phyloP scores from a whole-genome alignment of 2,113 vertebrate species.

The Corydoras maculifer region DNA sequence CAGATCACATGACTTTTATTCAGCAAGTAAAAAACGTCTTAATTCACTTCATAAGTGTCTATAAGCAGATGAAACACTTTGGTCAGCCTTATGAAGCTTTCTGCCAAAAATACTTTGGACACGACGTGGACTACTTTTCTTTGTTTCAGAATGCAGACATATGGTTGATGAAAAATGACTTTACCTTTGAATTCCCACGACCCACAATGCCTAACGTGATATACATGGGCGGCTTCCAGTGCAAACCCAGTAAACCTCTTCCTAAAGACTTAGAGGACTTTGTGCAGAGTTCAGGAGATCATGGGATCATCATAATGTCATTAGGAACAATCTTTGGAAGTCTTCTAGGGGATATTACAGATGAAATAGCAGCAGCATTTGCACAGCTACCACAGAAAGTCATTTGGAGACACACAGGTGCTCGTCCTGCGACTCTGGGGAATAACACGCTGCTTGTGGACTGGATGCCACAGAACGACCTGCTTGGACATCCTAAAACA shows the following conservation, averaged over 20 bases:
- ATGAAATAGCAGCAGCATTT: slow-evolving; percentile 62
- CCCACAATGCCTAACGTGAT: slow-evolving; percentile 46
- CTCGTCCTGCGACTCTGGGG: slow-evolving; percentile 52
- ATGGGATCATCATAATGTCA: slow-evolving; percentile 60
- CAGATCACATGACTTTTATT: slow-evolving; percentile 39
- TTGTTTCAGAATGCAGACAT: slow-evolving; percentile 60
- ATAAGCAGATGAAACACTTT: slow-evolving; percentile 24
- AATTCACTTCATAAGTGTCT: neutral
- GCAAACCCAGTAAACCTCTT: slow-evolving; percentile 42
- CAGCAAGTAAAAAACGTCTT: slow-evolving; percentile 29
- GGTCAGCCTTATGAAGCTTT: slow-evolving; percentile 52
- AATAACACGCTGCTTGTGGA: slow-evolving; percentile 59
- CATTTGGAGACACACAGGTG: slow-evolving; percentile 56
- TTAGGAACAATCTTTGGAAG: slow-evolving; percentile 52
- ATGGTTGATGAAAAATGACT: slow-evolving; percentile 64
- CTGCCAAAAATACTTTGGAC: slow-evolving; percentile 55
- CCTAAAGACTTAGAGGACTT: slow-evolving; percentile 40
- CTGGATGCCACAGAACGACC: slow-evolving; percentile 65
- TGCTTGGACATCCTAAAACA: slow-evolving; percentile 60
- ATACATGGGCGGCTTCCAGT: slow-evolving; percentile 46
- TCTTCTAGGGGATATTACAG: slow-evolving; percentile 47
- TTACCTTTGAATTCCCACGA: slow-evolving; percentile 56
- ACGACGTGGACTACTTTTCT: slow-evolving; percentile 52
- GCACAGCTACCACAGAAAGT: slow-evolving; percentile 61
- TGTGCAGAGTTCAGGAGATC: slow-evolving; percentile 54